phyloP scores from a whole-genome alignment of 2,797 vertebrate species.

The Diplodus sargus region DNA sequence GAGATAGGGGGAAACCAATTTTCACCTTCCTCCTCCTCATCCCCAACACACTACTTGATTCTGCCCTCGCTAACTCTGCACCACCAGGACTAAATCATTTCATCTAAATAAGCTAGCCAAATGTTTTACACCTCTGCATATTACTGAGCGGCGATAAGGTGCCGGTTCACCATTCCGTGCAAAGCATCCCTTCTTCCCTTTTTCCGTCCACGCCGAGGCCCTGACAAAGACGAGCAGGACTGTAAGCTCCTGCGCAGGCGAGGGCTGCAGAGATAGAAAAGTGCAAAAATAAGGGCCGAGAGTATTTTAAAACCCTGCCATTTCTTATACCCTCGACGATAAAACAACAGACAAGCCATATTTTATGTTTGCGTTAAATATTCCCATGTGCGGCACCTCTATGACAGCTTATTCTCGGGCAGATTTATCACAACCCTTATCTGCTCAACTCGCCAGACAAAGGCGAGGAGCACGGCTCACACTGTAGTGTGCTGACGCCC shows the following conservation, averaged over 20 bases:
- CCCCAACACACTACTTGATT: constrained; percentile 75
- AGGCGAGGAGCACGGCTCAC: constrained; percentile 65
- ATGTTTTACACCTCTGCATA: constrained; percentile 87
- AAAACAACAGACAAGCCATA: constrained; percentile 83
- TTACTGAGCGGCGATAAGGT: constrained; percentile 80
- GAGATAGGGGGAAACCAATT: constrained; percentile 86
- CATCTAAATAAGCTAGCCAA: constrained; percentile 86
- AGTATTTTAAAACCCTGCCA: constrained; percentile 79
- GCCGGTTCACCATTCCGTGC: constrained; percentile 67
- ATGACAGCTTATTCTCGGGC: constrained; percentile 83
- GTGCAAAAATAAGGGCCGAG: constrained; percentile 65
- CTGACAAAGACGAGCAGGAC: constrained; percentile 64
- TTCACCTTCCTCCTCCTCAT: constrained; percentile 76
- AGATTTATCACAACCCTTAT: constrained; percentile 86
- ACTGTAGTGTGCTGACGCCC: constrained; percentile 66
- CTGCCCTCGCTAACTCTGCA: constrained; percentile 75
- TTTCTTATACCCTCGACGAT: constrained; percentile 78
- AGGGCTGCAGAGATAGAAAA: constrained; percentile 66
- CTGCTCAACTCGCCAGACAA: constrained; percentile 79
- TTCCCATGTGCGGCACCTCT: constrained; percentile 80
- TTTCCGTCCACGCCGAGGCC: constrained; percentile 45
- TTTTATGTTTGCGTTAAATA: constrained; percentile 87
- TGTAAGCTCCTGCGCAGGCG: constrained; percentile 50
- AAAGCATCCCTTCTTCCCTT: constrained; percentile 61
- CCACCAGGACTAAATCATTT: constrained; percentile 78